Percentiles rank a stretch among this genome's conserved stretches.
Evolutionary conservation across 2,113 vertebrate species (phyloP).

Genomic region (Syngnathoides biaculeatus): DNA sequence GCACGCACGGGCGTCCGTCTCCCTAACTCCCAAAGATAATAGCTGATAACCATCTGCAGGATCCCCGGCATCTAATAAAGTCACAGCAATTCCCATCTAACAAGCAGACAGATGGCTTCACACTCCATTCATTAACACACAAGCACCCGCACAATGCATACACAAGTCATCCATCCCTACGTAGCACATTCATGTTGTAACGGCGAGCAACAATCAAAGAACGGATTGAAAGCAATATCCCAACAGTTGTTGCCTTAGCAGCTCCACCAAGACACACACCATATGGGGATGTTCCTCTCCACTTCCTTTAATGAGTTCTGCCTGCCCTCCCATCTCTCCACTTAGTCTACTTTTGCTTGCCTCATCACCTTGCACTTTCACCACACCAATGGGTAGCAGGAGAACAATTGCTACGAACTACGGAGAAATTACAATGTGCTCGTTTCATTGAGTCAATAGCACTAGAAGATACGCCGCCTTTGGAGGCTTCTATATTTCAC

Average conservation of each 20-base stretch:
- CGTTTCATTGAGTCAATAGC: neutral
- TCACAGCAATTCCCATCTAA: constrained; percentile 61
- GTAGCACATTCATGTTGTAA: constrained; percentile 10
- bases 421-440: constrained; percentile 6
- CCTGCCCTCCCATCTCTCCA: neutral
- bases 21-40: constrained; percentile 49
- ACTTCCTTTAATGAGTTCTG: neutral
- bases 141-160: constrained; percentile 3
- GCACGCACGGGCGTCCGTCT: constrained; percentile 1
- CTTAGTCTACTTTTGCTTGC: neutral
- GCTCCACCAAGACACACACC: neutral
- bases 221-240: neutral
- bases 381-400: constrained; percentile 1
- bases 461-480: constrained; percentile 1
- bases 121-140: constrained; percentile 45
- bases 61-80: constrained; percentile 64
- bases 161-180: neutral
- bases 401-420: constrained; percentile 16
- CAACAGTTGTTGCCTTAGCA: neutral
- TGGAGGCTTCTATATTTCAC: neutral
- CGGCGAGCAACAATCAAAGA: neutral
- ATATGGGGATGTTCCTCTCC: neutral
- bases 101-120: constrained; percentile 65
- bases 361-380: neutral
- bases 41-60: constrained; percentile 60